phyloP scores from a whole-genome alignment of 2,888 invertebrate species.

The Neoascia interrupta region DNA sequence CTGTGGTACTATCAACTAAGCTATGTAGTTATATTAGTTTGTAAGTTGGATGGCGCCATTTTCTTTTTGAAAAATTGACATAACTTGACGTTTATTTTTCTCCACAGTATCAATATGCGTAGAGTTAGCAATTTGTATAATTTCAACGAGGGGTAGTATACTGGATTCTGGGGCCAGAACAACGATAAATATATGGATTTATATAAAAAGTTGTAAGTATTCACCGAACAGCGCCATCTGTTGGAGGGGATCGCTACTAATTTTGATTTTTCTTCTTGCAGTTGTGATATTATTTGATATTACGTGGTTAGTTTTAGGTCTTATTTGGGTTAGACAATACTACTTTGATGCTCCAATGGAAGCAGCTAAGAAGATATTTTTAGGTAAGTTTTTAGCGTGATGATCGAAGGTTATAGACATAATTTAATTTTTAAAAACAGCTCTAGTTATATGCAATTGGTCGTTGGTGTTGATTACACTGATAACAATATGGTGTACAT shows the following conservation, averaged over 20 bases:
- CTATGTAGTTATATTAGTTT: constrained; percentile 78
- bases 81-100: background rate
- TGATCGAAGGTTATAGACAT: background rate
- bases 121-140: constrained; percentile 86
- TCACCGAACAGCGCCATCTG: constrained; percentile 11
- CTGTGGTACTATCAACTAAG: constrained; percentile 79
- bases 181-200: constrained; percentile 89
- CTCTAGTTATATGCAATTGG: constrained; percentile 89
- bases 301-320: constrained; percentile 87
- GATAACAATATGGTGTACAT: constrained; percentile 91
- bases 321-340: constrained; percentile 86
- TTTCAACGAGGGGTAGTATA: constrained; percentile 90
- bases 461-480: constrained; percentile 86
- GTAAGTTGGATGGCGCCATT: constrained; percentile 74
- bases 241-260: background rate
- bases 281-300: constrained; percentile 87
- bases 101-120: constrained; percentile 82
- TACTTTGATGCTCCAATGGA: constrained; percentile 85
- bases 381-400: constrained; percentile 82
- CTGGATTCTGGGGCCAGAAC: constrained; percentile 87
- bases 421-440: constrained; percentile 81
- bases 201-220: constrained; percentile 86
- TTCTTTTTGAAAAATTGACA: constrained; percentile 3
- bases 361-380: constrained; percentile 86
- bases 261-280: constrained; percentile 78